Evolutionary conservation across 2,113 vertebrate species (phyloP), one percentile per base, ranked within the genome.

Genomic region (Gallinago undulata): DNA sequence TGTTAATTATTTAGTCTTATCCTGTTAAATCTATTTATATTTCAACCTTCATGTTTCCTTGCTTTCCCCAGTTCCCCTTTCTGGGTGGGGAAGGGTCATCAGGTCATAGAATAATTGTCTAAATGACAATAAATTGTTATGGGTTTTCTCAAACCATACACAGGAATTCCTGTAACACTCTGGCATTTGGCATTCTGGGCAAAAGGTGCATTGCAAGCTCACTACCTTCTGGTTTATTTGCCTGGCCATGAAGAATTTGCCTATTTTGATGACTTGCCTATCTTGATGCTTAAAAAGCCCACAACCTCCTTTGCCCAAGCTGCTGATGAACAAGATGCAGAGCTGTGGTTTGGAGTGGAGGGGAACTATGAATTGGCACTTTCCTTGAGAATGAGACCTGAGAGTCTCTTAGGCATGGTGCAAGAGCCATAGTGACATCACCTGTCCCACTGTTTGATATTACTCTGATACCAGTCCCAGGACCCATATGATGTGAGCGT

Each of bases 381-480:
- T 68, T 59, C 48, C 16, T 77, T 9, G 11, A 69, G 50, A 92
- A 25, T n/a, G 45, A 84, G 35, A 31, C 16, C 53, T 53, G 28
- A 0, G 6, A 84, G 28, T 17, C n/a, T 81, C 31, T 60, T 45
- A 19, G 31, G 48, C 28, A 50, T 3, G 14, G 50, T 56, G 35
- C 13, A 56, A 51, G 66, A 94, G 41, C 41, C 62, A 6, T 13
- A 30, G 60, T 31, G 66, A 37, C 39, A 48, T 33, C 45, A 33
- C 23, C 33, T 53, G 35, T 57, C 18, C 35, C 2, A 1, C 11
- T 77, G 11, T 24, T 60, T 0, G 1, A 5, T 43, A 27, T 19
- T 55, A 18, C 27, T 53, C 25, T 55, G 19, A 25, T 45, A 55
- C 24, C 23, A 64, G 85, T 63, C 81, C 50, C 55, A 28, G 45